phyloP scores from a whole-genome alignment of 2,888 invertebrate genomes.

The Cheilosia grossa region DNA sequence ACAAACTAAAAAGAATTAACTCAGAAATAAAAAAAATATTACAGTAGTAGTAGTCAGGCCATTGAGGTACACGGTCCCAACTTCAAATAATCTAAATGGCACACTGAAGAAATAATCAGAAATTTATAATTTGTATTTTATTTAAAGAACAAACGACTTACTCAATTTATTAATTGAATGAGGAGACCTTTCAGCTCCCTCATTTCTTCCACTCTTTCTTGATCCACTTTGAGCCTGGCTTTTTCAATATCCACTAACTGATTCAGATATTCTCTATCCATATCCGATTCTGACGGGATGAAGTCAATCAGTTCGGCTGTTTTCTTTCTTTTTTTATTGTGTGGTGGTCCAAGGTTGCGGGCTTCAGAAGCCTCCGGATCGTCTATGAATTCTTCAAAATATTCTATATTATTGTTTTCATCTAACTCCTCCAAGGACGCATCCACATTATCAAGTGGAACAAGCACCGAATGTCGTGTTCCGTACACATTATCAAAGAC shows the following conservation, averaged over 20 bases:
- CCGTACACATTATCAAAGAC: background rate
- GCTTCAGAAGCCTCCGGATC: conserved; percentile 6
- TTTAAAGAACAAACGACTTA: conserved; percentile 6
- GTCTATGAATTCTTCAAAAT: background rate
- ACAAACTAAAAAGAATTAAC: conserved; percentile 11
- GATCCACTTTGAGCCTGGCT: conserved; percentile 2
- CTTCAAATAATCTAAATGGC: background rate
- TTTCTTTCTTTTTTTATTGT: conserved; percentile 1
- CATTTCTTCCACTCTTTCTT: conserved; percentile 12
- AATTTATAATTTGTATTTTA: background rate
- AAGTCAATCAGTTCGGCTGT: conserved; percentile 3
- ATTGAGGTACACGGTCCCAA: background rate
- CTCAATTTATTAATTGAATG: conserved; percentile 6
- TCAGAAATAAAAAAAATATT: too few relatives aligned
- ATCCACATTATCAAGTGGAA: background rate
- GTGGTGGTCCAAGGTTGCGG: background rate
- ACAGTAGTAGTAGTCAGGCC: background rate
- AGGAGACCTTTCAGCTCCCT: conserved; percentile 4
- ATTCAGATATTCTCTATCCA: conserved; percentile 12
- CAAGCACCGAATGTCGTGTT: background rate
- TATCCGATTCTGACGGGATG: conserved; percentile 4
- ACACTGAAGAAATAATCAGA: background rate
- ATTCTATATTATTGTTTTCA: background rate
- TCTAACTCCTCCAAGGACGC: conserved; percentile 5
- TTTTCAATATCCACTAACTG: conserved; percentile 9